phyloP scores from a whole-genome alignment of 2,888 invertebrate genomes.

The Criorhina ranunculi region DNA sequence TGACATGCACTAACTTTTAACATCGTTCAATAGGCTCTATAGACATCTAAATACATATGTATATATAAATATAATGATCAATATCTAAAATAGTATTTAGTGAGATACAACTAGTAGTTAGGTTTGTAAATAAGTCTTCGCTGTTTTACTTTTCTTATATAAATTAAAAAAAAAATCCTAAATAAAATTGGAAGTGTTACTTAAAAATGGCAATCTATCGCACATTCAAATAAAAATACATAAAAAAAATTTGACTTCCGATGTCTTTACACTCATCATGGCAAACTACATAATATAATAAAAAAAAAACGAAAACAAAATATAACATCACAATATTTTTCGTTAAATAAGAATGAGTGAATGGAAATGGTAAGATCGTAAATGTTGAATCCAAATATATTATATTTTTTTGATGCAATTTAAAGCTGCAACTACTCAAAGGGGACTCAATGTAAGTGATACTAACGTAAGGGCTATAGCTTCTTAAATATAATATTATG shows the following conservation, averaged over 20 bases:
- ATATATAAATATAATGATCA: conserved; percentile 67
- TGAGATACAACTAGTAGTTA: conserved; percentile 63
- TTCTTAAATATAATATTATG: no score
- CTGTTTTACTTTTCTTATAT: conserved; percentile 29
- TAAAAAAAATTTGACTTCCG: not conserved
- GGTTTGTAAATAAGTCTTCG: conserved; percentile 71
- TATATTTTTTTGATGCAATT: conserved; percentile 1
- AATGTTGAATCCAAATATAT: conserved; percentile 17
- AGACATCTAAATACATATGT: conserved; percentile 57
- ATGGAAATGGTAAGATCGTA: conserved; percentile 39
- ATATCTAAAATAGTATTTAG: conserved; percentile 62
- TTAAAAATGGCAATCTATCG: conserved; percentile 67
- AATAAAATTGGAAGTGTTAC: conserved; percentile 42
- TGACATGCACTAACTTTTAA: conserved; percentile 53
- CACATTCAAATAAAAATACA: conserved; percentile 21
- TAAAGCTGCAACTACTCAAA: conserved; percentile 18
- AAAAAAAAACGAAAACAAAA: conserved; percentile 21
- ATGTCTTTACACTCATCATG: conserved; percentile 1
- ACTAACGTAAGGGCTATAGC: not conserved
- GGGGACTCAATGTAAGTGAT: not conserved
- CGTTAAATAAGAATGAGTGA: conserved; percentile 34
- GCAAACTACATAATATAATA: conserved; percentile 18
- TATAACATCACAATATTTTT: conserved; percentile 53
- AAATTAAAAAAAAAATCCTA: conserved; percentile 13
- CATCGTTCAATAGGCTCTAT: conserved; percentile 61